Conservation (phyloP, 2,888 invertebrate species). For the Erebia ligea region DNA sequence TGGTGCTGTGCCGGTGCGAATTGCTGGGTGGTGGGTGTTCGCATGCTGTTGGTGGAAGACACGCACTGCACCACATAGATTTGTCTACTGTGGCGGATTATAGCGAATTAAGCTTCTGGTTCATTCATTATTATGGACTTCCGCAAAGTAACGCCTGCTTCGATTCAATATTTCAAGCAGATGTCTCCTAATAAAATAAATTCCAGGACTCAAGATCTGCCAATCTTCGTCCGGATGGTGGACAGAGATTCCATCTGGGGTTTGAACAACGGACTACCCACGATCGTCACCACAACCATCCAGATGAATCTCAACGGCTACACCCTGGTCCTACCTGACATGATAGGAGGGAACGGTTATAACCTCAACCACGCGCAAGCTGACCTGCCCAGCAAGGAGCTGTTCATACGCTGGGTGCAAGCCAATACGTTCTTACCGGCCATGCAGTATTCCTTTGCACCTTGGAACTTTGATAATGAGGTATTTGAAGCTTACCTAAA, state of each 20-base stretch:
- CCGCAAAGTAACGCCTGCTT: no score
- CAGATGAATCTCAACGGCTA: slow-evolving; percentile 87
- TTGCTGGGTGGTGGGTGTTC: no score
- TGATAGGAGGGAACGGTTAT: slow-evolving; percentile 88
- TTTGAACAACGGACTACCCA: slow-evolving; percentile 86
- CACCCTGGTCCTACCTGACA: slow-evolving; percentile 90
- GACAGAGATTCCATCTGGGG: slow-evolving; percentile 90
- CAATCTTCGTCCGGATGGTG: slow-evolving; percentile 89
- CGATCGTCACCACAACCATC: slow-evolving; percentile 88
- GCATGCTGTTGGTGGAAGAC: no score
- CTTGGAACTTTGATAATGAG: slow-evolving; percentile 89
- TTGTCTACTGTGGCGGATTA: no score
- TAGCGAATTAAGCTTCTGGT: no score
- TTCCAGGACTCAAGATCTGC: slow-evolving; percentile 85
- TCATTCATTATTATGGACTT: no score
- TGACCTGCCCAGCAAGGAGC: slow-evolving; percentile 82
- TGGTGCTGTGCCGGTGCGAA: no score
- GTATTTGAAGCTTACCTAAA: slow-evolving; percentile 43
- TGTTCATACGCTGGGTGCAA: slow-evolving; percentile 91
- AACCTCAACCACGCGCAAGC: slow-evolving; percentile 71
- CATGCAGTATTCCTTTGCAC: slow-evolving; percentile 90
- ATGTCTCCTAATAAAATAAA: background rate
- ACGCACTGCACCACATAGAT: no score
- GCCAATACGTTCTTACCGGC: slow-evolving; percentile 90
- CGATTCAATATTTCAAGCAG: no score